phyloP scores from a whole-genome alignment of 2,797 vertebrate genomes.

The Spinibarbus caldwelli region DNA sequence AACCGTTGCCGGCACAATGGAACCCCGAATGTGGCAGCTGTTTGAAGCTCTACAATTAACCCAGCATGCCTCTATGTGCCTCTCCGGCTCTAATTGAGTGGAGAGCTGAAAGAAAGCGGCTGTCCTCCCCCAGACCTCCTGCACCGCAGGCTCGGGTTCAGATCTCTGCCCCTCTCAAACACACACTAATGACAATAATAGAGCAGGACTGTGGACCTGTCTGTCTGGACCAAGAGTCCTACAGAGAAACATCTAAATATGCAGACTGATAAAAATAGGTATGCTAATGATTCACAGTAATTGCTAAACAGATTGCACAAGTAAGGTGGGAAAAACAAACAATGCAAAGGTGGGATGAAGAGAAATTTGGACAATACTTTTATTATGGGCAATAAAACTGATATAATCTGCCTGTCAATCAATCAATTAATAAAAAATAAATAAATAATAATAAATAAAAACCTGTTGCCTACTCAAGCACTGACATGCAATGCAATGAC shows the following conservation, averaged over 20 bases:
- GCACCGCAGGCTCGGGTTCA: constrained; percentile 67
- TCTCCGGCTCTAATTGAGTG: constrained; percentile 80
- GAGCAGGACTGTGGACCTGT: constrained; percentile 78
- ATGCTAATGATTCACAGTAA: constrained; percentile 15
- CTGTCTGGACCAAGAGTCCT: constrained; percentile 78
- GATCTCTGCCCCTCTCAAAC: constrained; percentile 45
- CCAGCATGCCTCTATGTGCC: constrained; percentile 77
- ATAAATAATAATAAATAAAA: too few species aligned
- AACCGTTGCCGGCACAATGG: constrained; percentile 83
- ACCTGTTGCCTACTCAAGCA: too few species aligned
- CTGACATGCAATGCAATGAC: neutral
- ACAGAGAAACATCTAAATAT: constrained; percentile 56
- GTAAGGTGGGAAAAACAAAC: neutral
- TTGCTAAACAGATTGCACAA: neutral
- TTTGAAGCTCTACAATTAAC: constrained; percentile 85
- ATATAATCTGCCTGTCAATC: neutral
- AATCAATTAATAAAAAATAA: neutral
- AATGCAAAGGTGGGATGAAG: neutral
- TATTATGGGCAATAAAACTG: neutral
- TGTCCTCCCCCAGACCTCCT: constrained; percentile 77
- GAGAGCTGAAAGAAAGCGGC: constrained; percentile 78
- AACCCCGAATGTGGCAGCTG: constrained; percentile 81
- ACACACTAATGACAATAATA: constrained; percentile 80
- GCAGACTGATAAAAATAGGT: constrained; percentile 39
- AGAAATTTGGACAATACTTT: neutral